Percentiles rank a stretch among this genome's conserved stretches.
phyloP scores from a whole-genome alignment of 2,113 vertebrate species.

The Dasyprocta punctata region DNA sequence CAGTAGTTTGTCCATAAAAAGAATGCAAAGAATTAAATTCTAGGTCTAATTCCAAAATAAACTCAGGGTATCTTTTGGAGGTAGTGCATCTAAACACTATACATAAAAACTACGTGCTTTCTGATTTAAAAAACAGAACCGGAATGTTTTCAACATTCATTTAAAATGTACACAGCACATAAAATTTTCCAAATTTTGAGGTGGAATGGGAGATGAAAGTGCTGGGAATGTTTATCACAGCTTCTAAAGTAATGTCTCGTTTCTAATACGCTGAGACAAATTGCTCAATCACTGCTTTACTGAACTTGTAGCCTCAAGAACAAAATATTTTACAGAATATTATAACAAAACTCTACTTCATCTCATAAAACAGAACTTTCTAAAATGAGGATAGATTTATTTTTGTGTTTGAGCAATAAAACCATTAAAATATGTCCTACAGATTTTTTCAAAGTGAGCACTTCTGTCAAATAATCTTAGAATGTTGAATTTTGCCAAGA shows the following conservation, averaged over 20 bases:
- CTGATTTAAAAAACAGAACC: background rate
- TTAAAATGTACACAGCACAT: background rate
- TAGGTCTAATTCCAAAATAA: background rate
- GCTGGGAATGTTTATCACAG: background rate
- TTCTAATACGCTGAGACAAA: background rate
- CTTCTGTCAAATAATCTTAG: slow-evolving; percentile 26
- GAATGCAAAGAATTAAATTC: background rate
- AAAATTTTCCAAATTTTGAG: background rate
- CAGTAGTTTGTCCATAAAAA: slow-evolving; percentile 11
- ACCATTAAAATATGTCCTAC: background rate
- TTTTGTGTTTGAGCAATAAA: background rate
- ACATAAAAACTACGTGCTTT: background rate
- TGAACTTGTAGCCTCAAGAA: background rate
- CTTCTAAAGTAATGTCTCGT: background rate
- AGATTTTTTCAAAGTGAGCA: background rate
- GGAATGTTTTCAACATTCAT: background rate
- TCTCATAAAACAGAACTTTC: background rate
- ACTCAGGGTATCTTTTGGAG: background rate
- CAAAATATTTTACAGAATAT: background rate
- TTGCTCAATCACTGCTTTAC: background rate
- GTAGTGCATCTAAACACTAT: background rate
- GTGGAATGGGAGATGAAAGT: rapidly evolving
- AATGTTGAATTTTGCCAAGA: background rate
- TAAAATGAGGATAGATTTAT: background rate
- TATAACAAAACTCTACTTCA: background rate